phyloP scores from a whole-genome alignment of 2,113 vertebrate genomes.

The Thoracochromis brauschi region DNA sequence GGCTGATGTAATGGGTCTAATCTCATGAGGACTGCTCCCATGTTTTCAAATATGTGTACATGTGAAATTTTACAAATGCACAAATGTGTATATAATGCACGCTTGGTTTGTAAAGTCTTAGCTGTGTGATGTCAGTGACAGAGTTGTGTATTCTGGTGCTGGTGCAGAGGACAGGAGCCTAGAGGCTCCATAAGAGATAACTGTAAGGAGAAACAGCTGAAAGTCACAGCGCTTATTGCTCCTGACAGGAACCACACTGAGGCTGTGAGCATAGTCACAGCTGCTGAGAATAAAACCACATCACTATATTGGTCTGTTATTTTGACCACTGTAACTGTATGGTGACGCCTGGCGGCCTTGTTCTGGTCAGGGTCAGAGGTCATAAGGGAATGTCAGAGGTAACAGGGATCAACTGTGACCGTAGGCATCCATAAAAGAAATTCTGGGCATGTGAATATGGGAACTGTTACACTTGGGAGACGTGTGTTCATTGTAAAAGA shows the following conservation, averaged over 20 bases:
- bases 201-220: constrained; percentile 26
- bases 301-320: constrained; percentile 21
- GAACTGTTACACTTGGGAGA: not conserved
- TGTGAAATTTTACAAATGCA: constrained; percentile 5
- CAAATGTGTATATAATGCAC: not conserved
- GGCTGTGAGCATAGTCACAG: constrained; percentile 54
- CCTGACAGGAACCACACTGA: constrained; percentile 66
- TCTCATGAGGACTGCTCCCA: not conserved
- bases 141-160: not conserved
- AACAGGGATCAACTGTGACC: constrained; percentile 52
- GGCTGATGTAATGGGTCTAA: not conserved
- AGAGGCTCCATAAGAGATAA: constrained; percentile 22
- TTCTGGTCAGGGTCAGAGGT: constrained; percentile 10
- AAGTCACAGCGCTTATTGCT: constrained; percentile 45
- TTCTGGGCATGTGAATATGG: not conserved
- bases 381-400: constrained; percentile 28
- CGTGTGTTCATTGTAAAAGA: not conserved
- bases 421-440: constrained; percentile 6
- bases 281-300: constrained; percentile 44
- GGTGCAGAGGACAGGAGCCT: constrained; percentile 22
- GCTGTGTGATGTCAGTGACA: not conserved
- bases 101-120: not conserved
- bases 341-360: constrained; percentile 19
- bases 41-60: not conserved
- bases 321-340: constrained; percentile 17